Percentiles rank a stretch among this genome's conserved stretches.
Evolutionary conservation across 2,888 invertebrate species (phyloP).

Genomic region (Xestia rhomboidea): DNA sequence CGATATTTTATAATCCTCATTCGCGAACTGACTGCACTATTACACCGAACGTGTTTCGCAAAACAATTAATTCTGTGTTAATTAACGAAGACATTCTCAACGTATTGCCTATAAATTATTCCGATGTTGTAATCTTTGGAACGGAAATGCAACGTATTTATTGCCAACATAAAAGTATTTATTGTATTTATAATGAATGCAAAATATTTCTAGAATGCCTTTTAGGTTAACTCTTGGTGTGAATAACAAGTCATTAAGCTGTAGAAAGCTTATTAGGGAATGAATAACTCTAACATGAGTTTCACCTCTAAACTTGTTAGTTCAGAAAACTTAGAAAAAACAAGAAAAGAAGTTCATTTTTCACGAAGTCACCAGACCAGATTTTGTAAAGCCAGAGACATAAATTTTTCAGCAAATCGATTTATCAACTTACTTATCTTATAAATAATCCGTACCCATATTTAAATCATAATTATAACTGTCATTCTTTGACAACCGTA

Average conservation of each 20-base stretch:
- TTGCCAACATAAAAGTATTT: slow-evolving; percentile 49
- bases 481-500: not conserved
- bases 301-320: not conserved
- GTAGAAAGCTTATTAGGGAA: not conserved
- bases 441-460: not conserved
- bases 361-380: not conserved
- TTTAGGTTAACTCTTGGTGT: not conserved
- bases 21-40: slow-evolving; percentile 61
- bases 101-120: slow-evolving; percentile 57
- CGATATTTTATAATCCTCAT: slow-evolving; percentile 65
- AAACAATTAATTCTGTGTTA: slow-evolving; percentile 58
- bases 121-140: slow-evolving; percentile 38
- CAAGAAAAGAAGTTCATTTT: not conserved
- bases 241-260: not conserved
- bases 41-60: slow-evolving; percentile 61
- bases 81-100: slow-evolving; percentile 52
- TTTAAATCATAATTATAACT: not conserved
- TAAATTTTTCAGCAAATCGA: not conserved
- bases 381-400: not conserved
- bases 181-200: slow-evolving; percentile 49
- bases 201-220: slow-evolving; percentile 21
- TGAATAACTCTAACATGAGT: not conserved
- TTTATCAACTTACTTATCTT: not conserved
- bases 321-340: not conserved
- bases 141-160: slow-evolving; percentile 55